These are phyloP conservation scores for Dromius quadrimaculatus DNA, from an alignment of 2,888 invertebrate genomes.

Conservation along the genomic window DNA sequence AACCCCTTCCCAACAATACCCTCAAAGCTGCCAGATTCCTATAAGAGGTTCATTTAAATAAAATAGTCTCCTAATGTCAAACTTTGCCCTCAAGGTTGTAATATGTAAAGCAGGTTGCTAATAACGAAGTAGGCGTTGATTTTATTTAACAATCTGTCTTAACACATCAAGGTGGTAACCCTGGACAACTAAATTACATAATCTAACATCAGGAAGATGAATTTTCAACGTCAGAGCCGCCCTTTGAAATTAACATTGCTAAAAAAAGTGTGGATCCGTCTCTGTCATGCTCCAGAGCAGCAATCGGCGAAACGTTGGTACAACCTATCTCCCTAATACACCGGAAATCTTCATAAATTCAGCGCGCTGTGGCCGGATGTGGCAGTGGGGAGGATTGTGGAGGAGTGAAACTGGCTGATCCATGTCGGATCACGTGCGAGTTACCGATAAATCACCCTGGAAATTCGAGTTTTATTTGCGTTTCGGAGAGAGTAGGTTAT, in stretches of 20 bases:
- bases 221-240: conserved; percentile 10
- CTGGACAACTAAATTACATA: conserved; percentile 26
- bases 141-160: conserved; percentile 19
- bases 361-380: conserved; percentile 32
- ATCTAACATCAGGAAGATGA: background rate
- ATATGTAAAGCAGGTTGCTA: conserved; percentile 1
- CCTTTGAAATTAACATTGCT: conserved; percentile 10
- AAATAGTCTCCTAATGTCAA: conserved; percentile 4
- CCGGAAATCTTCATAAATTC: conserved; percentile 49
- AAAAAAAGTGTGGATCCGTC: background rate
- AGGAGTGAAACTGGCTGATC: background rate
- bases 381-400: background rate
- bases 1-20: too few relatives aligned
- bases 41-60: too few relatives aligned
- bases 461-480: conserved; percentile 62
- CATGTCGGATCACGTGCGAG: conserved; percentile 59
- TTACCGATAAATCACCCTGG: conserved; percentile 60
- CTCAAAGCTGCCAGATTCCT: too few relatives aligned
- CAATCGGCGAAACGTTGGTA: conserved; percentile 22
- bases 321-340: conserved; percentile 39
- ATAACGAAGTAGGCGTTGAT: background rate
- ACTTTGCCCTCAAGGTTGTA: background rate
- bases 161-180: background rate
- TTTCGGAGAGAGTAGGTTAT: conserved; percentile 56
- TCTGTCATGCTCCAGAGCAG: conserved; percentile 12